Evolutionary conservation across 2,888 invertebrate species (phyloP), one percentile per base, ranked within the genome.

Genomic region (Lomographa bimaculata): DNA sequence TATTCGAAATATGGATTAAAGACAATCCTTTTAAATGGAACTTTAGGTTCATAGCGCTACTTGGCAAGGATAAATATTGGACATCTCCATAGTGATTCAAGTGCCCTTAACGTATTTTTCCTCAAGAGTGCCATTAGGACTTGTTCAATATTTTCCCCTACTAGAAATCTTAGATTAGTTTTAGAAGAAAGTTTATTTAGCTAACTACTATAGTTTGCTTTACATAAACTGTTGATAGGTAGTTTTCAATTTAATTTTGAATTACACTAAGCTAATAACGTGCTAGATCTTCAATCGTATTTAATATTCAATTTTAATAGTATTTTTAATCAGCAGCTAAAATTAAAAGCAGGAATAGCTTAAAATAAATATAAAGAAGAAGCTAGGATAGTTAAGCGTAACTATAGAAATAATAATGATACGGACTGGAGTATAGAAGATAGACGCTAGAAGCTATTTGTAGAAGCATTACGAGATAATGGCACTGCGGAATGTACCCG

Each of bases 401-500:
- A 55, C 54, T 58, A 55, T 61, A 54, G 4, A 68, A 54, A 48
- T 54, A 64, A 56, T 56, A 50, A 53, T 48, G 47, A 54, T 42
- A 38, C 48, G 70, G 66, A 65, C 50, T 60, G 71, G 71, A 77
- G 65, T 70, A 67, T 69, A 79, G 78, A 75, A 75, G 71, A 73
- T 49, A 75, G 65, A 58, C 45, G 65, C 78, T 80, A 80, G 70
- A 57, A 73, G 65, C 75, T 76, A 72, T 66, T 64, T 59, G 64
- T 68, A 76, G 66, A 86, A 85, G 84, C 84, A 69, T 75, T 75
- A 74, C 79, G 74, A 84, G 73, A 73, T 79, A 78, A 81, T 78
- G 86, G 87, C 85, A 85, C 89, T 72, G 83, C 76, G 82, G 84
- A 86, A 83, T 81, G 87, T 86, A 86, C 85, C 84, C 72, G 68